Conservation (phyloP, 2,113 vertebrate species). For the Lepus europaeus region DNA sequence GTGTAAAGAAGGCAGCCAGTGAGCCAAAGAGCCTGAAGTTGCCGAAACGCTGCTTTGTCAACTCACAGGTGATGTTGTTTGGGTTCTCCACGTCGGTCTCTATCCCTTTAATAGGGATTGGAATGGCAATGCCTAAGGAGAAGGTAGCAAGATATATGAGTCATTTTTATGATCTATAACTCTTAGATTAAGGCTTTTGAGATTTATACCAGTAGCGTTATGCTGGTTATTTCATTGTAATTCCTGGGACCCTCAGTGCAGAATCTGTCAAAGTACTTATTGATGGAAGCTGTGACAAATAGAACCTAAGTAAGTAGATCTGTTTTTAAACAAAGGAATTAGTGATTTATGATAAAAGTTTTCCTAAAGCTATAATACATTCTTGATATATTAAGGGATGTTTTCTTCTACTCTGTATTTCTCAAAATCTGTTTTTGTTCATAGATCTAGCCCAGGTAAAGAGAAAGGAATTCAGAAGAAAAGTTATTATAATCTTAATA, state of each 20-base stretch:
- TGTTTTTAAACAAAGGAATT: slow-evolving; percentile 45
- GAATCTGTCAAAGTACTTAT: slow-evolving; percentile 9
- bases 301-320: slow-evolving; percentile 14
- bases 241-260: neutral
- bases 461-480: slow-evolving; percentile 43
- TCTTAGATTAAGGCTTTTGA: slow-evolving; percentile 17
- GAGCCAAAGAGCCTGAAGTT: slow-evolving; percentile 97
- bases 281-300: neutral
- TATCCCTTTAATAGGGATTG: slow-evolving; percentile 95
- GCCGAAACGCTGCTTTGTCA: slow-evolving; percentile 92
- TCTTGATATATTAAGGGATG: neutral
- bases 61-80: slow-evolving; percentile 90
- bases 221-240: neutral
- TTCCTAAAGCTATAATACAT: neutral
- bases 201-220: neutral
- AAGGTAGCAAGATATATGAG: slow-evolving; percentile 70
- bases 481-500: slow-evolving; percentile 58
- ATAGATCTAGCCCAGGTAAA: no score
- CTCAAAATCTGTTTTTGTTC: neutral
- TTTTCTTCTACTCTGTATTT: slow-evolving; percentile 42
- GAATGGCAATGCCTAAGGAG: slow-evolving; percentile 96
- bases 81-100: slow-evolving; percentile 83
- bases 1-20: slow-evolving; percentile 95
- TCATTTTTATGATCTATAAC: neutral
- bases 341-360: slow-evolving; percentile 33